Evolutionary conservation across 2,888 invertebrate genomes (phyloP).

Genomic region (Baccha elongata): DNA sequence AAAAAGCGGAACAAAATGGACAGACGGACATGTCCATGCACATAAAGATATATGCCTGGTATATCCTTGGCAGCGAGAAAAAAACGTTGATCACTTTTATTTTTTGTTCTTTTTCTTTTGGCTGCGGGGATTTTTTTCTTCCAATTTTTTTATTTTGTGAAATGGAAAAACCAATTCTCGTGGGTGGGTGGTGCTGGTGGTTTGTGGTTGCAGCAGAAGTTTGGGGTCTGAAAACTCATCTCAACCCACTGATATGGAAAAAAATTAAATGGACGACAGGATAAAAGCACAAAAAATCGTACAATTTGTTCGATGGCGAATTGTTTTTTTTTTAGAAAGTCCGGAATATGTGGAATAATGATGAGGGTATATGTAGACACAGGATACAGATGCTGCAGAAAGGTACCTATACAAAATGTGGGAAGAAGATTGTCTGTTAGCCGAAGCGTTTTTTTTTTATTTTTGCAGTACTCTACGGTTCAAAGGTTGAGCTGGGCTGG

Average conservation of each 20-base stretch:
- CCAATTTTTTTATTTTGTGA: slow-evolving; percentile 20
- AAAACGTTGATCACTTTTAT: slow-evolving; percentile 58
- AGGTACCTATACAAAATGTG: slow-evolving; percentile 45
- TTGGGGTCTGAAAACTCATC: slow-evolving; percentile 42
- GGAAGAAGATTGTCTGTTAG: slow-evolving; percentile 59
- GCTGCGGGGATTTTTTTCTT: slow-evolving; percentile 38
- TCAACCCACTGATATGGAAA: slow-evolving; percentile 39
- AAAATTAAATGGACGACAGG: slow-evolving; percentile 18
- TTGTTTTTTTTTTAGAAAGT: slow-evolving; percentile 28
- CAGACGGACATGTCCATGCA: slow-evolving; percentile 64
- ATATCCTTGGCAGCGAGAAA: slow-evolving; percentile 59
- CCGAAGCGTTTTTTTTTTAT: slow-evolving; percentile 20
- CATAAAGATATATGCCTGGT: slow-evolving; percentile 45
- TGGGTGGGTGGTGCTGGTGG: slow-evolving; percentile 54
- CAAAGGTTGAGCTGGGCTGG: slow-evolving; percentile 45
- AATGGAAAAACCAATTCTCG: slow-evolving; percentile 57
- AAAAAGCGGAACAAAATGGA: slow-evolving; percentile 68
- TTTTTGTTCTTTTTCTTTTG: slow-evolving; percentile 26
- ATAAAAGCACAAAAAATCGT: not conserved
- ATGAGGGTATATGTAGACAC: slow-evolving; percentile 50
- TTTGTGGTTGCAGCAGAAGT: slow-evolving; percentile 43
- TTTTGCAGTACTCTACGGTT: slow-evolving; percentile 29
- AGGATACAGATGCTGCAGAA: slow-evolving; percentile 28
- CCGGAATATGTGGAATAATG: slow-evolving; percentile 64
- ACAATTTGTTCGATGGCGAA: slow-evolving; percentile 67